Conservation (phyloP, 2,113 vertebrate species). For the Oenanthe melanoleuca region DNA sequence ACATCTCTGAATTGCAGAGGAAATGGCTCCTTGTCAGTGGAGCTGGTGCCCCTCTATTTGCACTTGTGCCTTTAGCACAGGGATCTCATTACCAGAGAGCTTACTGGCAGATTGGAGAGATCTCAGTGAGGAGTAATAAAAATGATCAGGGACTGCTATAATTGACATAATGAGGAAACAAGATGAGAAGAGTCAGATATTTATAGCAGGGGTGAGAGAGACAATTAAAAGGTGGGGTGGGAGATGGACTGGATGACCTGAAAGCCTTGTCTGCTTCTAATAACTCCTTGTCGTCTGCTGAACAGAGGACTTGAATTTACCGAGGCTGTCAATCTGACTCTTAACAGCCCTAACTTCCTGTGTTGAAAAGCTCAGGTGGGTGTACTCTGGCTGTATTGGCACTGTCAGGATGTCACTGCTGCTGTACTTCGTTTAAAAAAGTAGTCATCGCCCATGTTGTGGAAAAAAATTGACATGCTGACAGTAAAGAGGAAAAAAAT, state of each 20-base stretch:
- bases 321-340: constrained; percentile 41
- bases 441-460: background rate
- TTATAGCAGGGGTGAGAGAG: constrained; percentile 59
- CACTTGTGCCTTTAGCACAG: constrained; percentile 18
- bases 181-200: constrained; percentile 59
- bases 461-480: constrained; percentile 26
- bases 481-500: constrained; percentile 33
- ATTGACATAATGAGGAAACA: constrained; percentile 71
- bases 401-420: constrained; percentile 49
- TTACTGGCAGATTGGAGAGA: constrained; percentile 55
- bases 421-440: constrained; percentile 6
- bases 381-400: constrained; percentile 15
- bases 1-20: constrained; percentile 20
- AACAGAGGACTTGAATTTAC: constrained; percentile 23
- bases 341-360: background rate
- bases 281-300: background rate
- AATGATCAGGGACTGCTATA: constrained; percentile 66
- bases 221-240: constrained; percentile 62
- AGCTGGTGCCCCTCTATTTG: constrained; percentile 17
- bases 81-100: constrained; percentile 61
- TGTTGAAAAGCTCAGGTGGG: constrained; percentile 48
- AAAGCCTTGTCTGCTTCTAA: constrained; percentile 50
- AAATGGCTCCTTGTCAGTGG: constrained; percentile 16
- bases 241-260: constrained; percentile 52
- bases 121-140: constrained; percentile 65